Percentiles rank a stretch among this genome's conserved stretches.
Evolutionary conservation across 2,113 vertebrate species (phyloP).

Genomic region (Cairina moschata): DNA sequence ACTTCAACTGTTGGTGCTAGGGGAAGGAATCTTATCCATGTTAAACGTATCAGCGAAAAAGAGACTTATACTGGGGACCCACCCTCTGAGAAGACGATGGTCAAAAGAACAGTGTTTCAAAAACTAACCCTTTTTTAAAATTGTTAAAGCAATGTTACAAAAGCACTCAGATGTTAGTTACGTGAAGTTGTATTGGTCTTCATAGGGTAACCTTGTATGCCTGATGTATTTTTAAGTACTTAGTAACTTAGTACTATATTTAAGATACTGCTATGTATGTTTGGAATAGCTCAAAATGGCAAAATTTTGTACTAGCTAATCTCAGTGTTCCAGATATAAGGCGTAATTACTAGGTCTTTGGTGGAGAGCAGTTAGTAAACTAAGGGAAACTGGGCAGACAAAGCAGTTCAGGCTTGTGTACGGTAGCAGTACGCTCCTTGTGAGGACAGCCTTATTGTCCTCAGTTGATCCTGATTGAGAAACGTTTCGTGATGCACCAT

Average conservation of each 20-base stretch:
- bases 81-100: neutral
- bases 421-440: accelerated
- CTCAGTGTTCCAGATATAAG: neutral
- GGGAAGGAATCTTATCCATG: neutral
- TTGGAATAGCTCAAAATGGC: neutral
- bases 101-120: neutral
- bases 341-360: neutral
- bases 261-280: neutral
- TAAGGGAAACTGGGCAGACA: neutral
- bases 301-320: neutral
- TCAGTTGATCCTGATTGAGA: neutral
- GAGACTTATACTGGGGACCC: neutral
- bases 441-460: neutral
- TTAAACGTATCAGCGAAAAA: neutral
- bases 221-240: neutral
- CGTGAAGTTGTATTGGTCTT: neutral
- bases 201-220: neutral
- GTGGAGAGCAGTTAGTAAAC: neutral
- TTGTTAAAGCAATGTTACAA: neutral
- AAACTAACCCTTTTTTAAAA: neutral
- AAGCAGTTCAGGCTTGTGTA: neutral
- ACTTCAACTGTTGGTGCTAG: neutral
- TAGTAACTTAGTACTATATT: too few species aligned
- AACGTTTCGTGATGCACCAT: neutral
- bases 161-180: neutral